Percentiles rank a stretch among this genome's conserved stretches.
These are phyloP conservation scores for Globia sparganii DNA, from an alignment of 2,888 invertebrate species.

Conservation along the genomic window DNA sequence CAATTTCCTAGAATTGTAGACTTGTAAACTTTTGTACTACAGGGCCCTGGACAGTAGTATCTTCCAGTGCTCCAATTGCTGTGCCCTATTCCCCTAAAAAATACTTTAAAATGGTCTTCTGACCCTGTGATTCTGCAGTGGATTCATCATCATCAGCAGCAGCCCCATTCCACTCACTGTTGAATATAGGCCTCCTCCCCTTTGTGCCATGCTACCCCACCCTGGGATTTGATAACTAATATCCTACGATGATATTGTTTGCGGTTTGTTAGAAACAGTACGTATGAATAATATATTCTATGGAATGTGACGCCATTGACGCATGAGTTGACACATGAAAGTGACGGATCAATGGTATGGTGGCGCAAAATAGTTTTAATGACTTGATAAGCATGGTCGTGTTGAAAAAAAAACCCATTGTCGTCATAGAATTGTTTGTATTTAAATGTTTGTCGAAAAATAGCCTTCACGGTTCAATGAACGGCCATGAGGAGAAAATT, in stretches of 20 bases:
- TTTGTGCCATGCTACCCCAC: not conserved
- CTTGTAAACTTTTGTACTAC: too few species aligned
- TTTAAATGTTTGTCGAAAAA: not conserved
- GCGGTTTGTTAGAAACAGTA: not conserved
- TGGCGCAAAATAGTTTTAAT: slow-evolving; percentile 1
- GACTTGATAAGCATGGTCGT: not conserved
- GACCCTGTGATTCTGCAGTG: too few species aligned
- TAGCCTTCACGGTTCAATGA: not conserved
- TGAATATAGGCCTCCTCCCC: not conserved
- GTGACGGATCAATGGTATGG: slow-evolving; percentile 7
- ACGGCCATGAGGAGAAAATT: not conserved
- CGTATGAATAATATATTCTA: slow-evolving; percentile 6
- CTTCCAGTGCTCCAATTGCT: not conserved
- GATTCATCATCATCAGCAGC: not conserved
- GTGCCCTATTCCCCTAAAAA: not conserved
- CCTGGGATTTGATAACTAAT: not conserved
- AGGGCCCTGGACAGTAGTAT: not conserved
- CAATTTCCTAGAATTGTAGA: too few species aligned
- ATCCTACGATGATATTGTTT: not conserved
- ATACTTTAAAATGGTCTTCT: too few species aligned
- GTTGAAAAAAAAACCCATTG: slow-evolving; percentile 1
- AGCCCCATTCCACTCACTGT: not conserved
- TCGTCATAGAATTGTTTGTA: not conserved
- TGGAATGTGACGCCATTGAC: slow-evolving; percentile 15
- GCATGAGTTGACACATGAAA: slow-evolving; percentile 7